These are phyloP conservation scores for Nipponia nippon DNA, from an alignment of 2,113 vertebrate species.

Conservation along the genomic window DNA sequence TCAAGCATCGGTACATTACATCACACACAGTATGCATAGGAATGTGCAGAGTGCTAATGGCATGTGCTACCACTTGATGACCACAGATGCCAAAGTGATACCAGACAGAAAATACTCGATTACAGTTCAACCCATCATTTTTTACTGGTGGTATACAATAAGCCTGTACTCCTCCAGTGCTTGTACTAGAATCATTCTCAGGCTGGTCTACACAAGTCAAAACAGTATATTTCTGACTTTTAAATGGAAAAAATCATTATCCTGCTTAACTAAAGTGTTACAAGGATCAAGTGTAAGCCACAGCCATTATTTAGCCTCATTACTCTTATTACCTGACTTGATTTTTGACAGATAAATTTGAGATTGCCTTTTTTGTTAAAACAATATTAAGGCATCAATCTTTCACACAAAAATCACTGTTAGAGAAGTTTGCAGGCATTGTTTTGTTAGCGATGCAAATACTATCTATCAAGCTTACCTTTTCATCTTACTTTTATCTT, in stretches of 20 bases:
- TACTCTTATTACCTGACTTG: background rate
- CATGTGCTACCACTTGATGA: background rate
- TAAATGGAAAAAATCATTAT: background rate
- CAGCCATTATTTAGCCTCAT: background rate
- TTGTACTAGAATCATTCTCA: background rate
- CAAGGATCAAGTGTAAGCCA: background rate
- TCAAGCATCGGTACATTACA: rapidly evolving
- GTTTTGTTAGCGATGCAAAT: background rate
- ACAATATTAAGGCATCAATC: background rate
- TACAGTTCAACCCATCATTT: background rate
- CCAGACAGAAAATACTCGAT: background rate
- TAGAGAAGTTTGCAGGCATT: background rate
- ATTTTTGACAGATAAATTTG: background rate
- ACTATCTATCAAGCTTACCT: background rate
- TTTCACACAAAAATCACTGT: background rate
- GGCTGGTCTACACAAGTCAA: background rate
- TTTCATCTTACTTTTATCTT: background rate
- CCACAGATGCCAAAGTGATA: background rate
- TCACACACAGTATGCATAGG: rapidly evolving
- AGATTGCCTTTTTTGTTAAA: background rate
- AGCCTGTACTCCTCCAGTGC: background rate
- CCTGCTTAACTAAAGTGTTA: background rate
- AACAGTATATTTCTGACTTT: background rate
- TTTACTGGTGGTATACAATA: background rate
- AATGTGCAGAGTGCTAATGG: rapidly evolving